A percentile compares a stretch with the other conserved stretches of the same genome.
phyloP scores from a whole-genome alignment of 2,113 vertebrate genomes.

The Empidonax alnorum region DNA sequence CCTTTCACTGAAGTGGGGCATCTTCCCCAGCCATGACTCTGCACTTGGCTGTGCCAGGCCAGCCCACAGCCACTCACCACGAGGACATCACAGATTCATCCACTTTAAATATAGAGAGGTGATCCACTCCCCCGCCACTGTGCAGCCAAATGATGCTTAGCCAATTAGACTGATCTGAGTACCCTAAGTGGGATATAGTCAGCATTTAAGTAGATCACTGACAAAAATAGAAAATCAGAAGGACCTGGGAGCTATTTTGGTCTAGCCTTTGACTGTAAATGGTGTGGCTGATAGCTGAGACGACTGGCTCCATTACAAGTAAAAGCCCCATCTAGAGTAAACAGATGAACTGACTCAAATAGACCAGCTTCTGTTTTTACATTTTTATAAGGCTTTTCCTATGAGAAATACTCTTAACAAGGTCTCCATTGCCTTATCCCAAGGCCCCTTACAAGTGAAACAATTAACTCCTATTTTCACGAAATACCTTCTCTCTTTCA shows the following conservation, averaged over 20 bases:
- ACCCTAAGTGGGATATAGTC: conserved; percentile 4
- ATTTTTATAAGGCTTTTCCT: neutral
- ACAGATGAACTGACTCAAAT: conserved; percentile 1
- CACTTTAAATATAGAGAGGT: neutral
- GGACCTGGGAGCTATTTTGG: conserved; percentile 38
- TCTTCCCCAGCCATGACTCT: neutral
- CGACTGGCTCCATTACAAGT: conserved; percentile 34
- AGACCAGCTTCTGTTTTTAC: neutral
- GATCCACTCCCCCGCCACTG: accelerated
- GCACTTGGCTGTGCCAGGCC: neutral
- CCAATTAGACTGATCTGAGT: neutral
- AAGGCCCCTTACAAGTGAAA: neutral
- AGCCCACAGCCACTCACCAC: neutral
- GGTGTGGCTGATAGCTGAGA: conserved; percentile 48
- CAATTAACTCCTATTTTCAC: neutral
- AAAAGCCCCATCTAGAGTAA: conserved; percentile 33
- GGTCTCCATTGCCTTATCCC: neutral
- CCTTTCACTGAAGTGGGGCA: neutral
- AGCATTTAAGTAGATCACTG: conserved; percentile 54
- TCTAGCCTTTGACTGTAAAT: conserved; percentile 64
- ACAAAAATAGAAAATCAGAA: conserved; percentile 61
- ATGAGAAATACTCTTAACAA: neutral
- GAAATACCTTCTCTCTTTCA: neutral
- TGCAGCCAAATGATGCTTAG: neutral
- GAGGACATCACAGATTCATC: neutral